Evolutionary conservation across 92 coral and sea anemone species (phyloP).

Genomic region (Parazoanthus atlanticus): DNA sequence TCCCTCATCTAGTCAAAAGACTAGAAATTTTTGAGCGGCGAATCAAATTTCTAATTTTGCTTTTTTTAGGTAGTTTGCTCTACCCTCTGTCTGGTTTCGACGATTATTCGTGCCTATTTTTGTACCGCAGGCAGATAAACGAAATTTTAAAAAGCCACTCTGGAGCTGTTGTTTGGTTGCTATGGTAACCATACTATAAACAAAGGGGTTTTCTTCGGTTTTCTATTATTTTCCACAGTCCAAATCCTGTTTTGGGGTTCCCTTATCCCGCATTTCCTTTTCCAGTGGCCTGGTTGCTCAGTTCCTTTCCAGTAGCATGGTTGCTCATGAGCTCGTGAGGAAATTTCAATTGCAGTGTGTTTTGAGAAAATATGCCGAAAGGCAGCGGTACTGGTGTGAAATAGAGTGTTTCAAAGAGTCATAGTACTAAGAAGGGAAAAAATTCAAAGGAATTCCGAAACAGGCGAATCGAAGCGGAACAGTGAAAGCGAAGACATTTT

Average conservation of each 20-base stretch:
- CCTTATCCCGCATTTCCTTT: slow-evolving; percentile 4
- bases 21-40: no score
- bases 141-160: slow-evolving; percentile 24
- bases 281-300: slow-evolving; percentile 19
- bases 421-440: slow-evolving; percentile 19
- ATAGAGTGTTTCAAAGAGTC: slow-evolving; percentile 18
- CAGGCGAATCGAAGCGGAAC: slow-evolving; percentile 11
- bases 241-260: slow-evolving; percentile 30
- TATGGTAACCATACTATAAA: slow-evolving; percentile 24
- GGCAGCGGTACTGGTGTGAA: slow-evolving; percentile 6
- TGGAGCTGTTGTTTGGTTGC: slow-evolving; percentile 34
- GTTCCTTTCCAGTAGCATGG: no score
- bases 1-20: no score
- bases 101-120: slow-evolving; percentile 8
- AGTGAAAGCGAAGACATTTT: slow-evolving; percentile 3
- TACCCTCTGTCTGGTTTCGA: slow-evolving; percentile 40
- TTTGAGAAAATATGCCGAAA: slow-evolving; percentile 33
- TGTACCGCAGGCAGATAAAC: slow-evolving; percentile 28
- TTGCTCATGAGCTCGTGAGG: no score
- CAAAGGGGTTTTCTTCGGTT: not conserved
- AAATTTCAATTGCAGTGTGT: not conserved
- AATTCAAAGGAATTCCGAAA: slow-evolving; percentile 20
- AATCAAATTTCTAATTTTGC: slow-evolving; percentile 14
- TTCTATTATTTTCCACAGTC: slow-evolving; percentile 16
- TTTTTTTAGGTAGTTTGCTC: slow-evolving; percentile 28